Evolutionary conservation across 2,797 vertebrate species (phyloP), one percentile per base, ranked within the genome.

Genomic region (Cirrhinus mrigala): DNA sequence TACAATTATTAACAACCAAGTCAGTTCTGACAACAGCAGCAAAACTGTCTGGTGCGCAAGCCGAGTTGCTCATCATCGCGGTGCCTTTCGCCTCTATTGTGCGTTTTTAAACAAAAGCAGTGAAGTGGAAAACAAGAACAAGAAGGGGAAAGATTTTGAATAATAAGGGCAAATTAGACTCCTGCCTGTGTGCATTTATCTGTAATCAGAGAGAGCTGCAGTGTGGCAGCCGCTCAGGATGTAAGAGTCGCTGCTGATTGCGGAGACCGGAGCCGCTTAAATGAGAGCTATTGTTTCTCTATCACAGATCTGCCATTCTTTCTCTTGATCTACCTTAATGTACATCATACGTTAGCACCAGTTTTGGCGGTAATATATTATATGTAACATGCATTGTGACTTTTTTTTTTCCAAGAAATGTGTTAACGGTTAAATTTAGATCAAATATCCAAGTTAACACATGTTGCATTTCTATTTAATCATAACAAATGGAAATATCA

Each of bases 121-220:
- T 73, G 54, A 50, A 80, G 54, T 64, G 68, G 77, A 80, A 85
- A 85, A 83, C 82, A 83, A 83, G 71, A 66, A 75, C 44, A 60
- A 83, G 81, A 46, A 64, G 46, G 60, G 46, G 58, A 78, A 78
- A 70, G 27, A 79, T 79, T 85, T 16, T 60, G 76, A 79, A 85
- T 85, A 71, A 60, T 71, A 85, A 85, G 40, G 76, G 83, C 40
- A 60, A 80, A 85, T 85, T 85, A 85, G 77, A 85, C 76, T 79
- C 76, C 54, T 85, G 77, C 68, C 77, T 85, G 68, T 85, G 69
- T 85, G 66, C 77, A 52, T 85, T 71, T 85, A 85, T 79, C 54
- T 85, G 83, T 85, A 80, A 79, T 85, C 83, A 85, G 83, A 79
- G 68, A 62, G 56, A 52, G 68, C 44, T 52, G 68, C 62, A 9